Evolutionary conservation across 2,797 vertebrate genomes (phyloP).

Genomic region (Limosa lapponica): DNA sequence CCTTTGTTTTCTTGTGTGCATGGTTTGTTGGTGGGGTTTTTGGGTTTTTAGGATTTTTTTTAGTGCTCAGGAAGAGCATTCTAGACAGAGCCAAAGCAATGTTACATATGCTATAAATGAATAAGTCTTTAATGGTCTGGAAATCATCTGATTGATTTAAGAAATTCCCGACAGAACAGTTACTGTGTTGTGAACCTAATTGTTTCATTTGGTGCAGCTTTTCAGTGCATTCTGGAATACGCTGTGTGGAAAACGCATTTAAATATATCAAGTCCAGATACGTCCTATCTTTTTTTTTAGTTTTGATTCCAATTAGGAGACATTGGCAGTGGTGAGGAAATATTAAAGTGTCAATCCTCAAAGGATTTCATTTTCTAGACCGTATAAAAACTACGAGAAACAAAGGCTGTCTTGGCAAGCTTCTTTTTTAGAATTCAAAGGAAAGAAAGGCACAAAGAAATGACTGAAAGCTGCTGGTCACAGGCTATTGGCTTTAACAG

Average conservation of each 20-base stretch:
- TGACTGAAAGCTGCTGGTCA: not conserved
- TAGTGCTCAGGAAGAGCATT: not conserved
- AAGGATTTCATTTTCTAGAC: not conserved
- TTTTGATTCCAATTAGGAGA: not conserved
- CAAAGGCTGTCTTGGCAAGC: not conserved
- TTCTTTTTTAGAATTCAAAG: not conserved
- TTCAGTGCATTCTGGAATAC: not conserved
- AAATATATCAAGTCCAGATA: not conserved
- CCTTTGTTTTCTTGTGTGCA: not conserved
- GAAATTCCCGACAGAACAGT: not conserved
- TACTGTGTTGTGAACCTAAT: not conserved
- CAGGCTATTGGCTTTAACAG: accelerated
- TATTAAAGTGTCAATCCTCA: not conserved
- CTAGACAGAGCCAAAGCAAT: not conserved
- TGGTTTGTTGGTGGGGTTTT: not conserved
- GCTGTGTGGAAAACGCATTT: not conserved
- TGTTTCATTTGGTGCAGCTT: not conserved
- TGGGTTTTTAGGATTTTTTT: not conserved
- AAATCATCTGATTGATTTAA: not conserved
- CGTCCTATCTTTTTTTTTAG: not conserved
- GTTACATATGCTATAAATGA: not conserved
- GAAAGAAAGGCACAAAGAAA: not conserved
- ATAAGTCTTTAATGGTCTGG: not conserved
- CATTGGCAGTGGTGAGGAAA: not conserved
- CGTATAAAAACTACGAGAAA: not conserved